Evolutionary conservation across 2,888 invertebrate genomes (phyloP), one percentile per base, ranked within the genome.

Genomic region (Autographa gamma): DNA sequence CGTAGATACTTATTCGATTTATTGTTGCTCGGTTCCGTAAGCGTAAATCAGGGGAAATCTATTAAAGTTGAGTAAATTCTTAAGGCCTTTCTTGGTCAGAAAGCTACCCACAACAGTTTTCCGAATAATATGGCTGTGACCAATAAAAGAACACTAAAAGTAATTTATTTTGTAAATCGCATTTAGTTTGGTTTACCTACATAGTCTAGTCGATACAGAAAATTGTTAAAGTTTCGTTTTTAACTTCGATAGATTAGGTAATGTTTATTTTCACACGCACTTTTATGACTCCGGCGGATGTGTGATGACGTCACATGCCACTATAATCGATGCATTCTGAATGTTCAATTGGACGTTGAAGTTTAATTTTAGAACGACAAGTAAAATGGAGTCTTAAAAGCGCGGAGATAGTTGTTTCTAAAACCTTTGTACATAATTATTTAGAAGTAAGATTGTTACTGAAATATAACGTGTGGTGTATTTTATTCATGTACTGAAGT

Each of bases 371-470:
- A 11, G 19, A 38, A 38, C 2, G 25, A 9, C 18, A 43, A 56
- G 18, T 54, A 8, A 38, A 62, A 73, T 65, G 70, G 80, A 75
- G 79, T 82, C 71, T 78, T 86, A 77, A 79, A 84, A 80, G 81
- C 63, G 79, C 79, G 74, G 76, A 78, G 41, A 65, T 86, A 84
- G 85, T 89, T 89, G 83, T 86, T 85, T 87, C 81, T 80, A 76
- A 79, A 71, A 86, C 77, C 73, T 76, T 76, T 91, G 91, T 92
- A 91, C 79, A 91, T 91, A 90, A 69, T 34, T 56, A 77, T 41
- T 69, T 75, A 83, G 90, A 87, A 76, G 80, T 91, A 91, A 91
- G 90, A 85, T 90, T 91, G 90, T 92, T 91, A 91, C 83, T 85
- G 61, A 86, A 82, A 86, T 84, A 86, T 82, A 90, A 85, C 86